Base-by-base conservation (phyloP, 2,113 vertebrate genomes). In the Lagopus leucura region DNA sequence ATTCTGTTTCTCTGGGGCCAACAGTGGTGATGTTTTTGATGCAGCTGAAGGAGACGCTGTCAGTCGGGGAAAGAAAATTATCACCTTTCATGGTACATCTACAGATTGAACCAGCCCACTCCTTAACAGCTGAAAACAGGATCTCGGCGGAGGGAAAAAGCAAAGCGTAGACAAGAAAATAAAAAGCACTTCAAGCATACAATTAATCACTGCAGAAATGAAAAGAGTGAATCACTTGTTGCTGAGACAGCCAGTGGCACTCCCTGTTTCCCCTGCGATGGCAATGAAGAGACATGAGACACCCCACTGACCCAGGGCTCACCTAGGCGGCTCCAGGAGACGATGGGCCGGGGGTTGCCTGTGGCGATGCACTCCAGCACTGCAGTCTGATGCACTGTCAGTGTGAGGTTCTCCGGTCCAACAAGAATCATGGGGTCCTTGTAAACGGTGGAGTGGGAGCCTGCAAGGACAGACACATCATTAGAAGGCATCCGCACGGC, bases 311-410 rank as follows among this genome's bases (percentile, higher is more conserved):
- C 22, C 11, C 25, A 0, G 1, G 48, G 87, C 99, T 99, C 98
- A 99, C 99, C 99, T 47, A 99, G 97, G 93, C 99, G 98, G 97
- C 99, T 99, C 99, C 99, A 99, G 89, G 99, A 99, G 86, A 99
- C 99, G 42, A 99, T 99, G 90, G 99, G 99, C n/a, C 98, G 98
- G 19, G 99, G 99, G 94, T 99, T 99, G 91, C 99, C 99, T 0
- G 99, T 99, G n/a, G 99, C 99, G 61, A 99, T 98, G 74, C 99
- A 99, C 96, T 99, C 99, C 95, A 99, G 98, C 94, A 99, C 98
- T 0, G 99, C 99, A 0, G 99, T 99, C 97, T 99, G 99, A 97
- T 99, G 99, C 96, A 99, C 98, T 0, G 99, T 99, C 94, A 99
- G 98, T 7, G 99, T 99, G 85, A 99, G 98, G 97, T 99, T 99